phyloP scores from a whole-genome alignment of 2,113 vertebrate species.

The Bujurquina vittata region DNA sequence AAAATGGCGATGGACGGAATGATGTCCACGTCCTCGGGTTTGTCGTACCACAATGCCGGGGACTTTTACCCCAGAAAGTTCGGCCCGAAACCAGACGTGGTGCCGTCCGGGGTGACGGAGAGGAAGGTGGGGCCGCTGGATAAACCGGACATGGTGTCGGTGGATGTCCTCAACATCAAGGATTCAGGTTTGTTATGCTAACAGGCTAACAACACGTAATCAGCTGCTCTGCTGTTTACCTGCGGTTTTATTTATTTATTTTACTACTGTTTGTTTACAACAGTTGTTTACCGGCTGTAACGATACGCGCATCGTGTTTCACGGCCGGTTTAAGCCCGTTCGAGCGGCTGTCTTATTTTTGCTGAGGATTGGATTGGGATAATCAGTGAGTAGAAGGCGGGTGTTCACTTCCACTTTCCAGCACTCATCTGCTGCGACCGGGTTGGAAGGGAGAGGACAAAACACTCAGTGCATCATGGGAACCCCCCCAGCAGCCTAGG shows the following conservation, averaged over 20 bases:
- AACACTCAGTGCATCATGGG: no score
- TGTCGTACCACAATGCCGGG: constrained; percentile 71
- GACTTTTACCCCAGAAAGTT: constrained; percentile 83
- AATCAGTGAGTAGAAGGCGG: not conserved
- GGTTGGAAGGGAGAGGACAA: no score
- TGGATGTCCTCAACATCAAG: constrained; percentile 78
- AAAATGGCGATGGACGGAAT: constrained; percentile 78
- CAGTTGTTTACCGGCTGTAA: not conserved
- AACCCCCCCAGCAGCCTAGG: no score
- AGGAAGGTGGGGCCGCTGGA: constrained; percentile 78
- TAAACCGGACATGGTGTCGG: constrained; percentile 82
- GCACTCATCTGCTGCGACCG: no score
- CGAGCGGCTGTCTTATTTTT: no score
- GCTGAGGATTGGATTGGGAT: no score
- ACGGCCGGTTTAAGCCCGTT: not conserved
- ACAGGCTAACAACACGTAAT: constrained; percentile 44
- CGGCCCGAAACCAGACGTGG: constrained; percentile 83
- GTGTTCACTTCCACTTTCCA: not conserved
- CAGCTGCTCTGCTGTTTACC: not conserved
- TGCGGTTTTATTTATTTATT: no score
- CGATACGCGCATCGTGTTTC: not conserved
- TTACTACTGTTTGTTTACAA: no score
- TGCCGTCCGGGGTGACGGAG: constrained; percentile 83
- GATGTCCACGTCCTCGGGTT: constrained; percentile 80
- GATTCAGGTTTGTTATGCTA: constrained; percentile 81